Evolutionary conservation across 2,113 vertebrate genomes (phyloP), one percentile per base, ranked within the genome.

Genomic region (Sapayoa aenigma): DNA sequence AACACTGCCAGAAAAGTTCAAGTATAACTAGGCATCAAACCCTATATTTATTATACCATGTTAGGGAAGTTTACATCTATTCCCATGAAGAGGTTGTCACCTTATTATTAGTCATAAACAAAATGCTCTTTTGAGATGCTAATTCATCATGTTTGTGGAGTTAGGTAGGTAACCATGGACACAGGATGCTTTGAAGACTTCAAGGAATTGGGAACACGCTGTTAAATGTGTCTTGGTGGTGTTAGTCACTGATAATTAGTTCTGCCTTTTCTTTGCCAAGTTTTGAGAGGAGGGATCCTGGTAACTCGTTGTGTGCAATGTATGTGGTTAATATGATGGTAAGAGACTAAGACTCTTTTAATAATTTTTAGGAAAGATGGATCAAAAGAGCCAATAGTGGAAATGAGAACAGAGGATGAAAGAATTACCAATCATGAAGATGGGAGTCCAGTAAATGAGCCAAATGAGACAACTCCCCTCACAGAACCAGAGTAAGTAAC

Each of bases 381-480:
- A 94, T 99, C 98, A 94, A 99, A 99, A 98, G 98, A 99, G 39
- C 98, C 98, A 18, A 99, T 99, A 95, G 98, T 98, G 89, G 98
- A 98, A 97, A 98, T 98, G 98, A 98, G 98, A 98, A 98, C 98
- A 92, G 98, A 99, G 79, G 98, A 99, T 97, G 98, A 99, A 97
- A 98, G 98, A 97, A 98, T 98, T 93, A 98, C 98, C 92, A 99
- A 94, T 84, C 98, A 98, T 76, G 98, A 98, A 96, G 98, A 98
- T 11, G 98, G 98, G 67, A 98, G 98, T 72, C 98, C 98, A 90
- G 98, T 98, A 94, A 98, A 99, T 97, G 99, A 98, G 90, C 98
- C 98, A 96, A 99, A 99, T 97, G 99, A 99, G 98, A 99, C 99
- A 78, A 99, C 98, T 90, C 98, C 98, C 41, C 97, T 99, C 68